Evolutionary conservation across 2,888 invertebrate genomes (phyloP).

Genomic region (Andricus quercusramuli): DNA sequence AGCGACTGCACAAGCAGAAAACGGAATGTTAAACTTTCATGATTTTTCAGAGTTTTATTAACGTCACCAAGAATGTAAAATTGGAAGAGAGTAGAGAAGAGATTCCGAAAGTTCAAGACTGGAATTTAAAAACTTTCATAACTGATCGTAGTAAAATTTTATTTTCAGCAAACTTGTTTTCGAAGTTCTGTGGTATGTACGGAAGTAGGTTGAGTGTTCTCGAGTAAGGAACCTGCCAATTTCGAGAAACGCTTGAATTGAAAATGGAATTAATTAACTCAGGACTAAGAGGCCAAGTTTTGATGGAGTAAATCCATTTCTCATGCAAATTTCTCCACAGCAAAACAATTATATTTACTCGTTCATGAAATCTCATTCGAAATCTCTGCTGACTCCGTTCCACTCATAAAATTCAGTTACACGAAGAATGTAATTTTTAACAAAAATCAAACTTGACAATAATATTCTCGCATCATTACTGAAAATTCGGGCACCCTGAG

Average conservation of each 20-base stretch:
- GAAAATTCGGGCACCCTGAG: slow-evolving; percentile 41
- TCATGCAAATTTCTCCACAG: neutral
- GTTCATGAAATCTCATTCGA: slow-evolving; percentile 10
- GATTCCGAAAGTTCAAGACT: slow-evolving; percentile 32
- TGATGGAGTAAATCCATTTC: slow-evolving; percentile 22
- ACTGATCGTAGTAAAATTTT: neutral
- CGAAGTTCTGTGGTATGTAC: slow-evolving; percentile 1
- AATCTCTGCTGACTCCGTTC: slow-evolving; percentile 33
- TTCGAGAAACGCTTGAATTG: slow-evolving; percentile 31
- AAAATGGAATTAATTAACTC: slow-evolving; percentile 27
- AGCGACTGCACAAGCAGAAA: neutral
- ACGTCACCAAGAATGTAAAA: slow-evolving; percentile 42
- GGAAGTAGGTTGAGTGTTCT: slow-evolving; percentile 28
- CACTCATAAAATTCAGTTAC: slow-evolving; percentile 41
- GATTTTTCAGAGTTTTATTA: slow-evolving; percentile 37
- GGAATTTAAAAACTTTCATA: slow-evolving; percentile 21
- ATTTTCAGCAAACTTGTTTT: slow-evolving; percentile 21
- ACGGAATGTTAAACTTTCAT: neutral
- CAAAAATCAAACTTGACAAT: neutral
- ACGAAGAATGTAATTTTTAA: slow-evolving; percentile 34
- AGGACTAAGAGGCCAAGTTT: slow-evolving; percentile 17
- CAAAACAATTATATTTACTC: slow-evolving; percentile 14
- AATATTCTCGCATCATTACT: slow-evolving; percentile 14
- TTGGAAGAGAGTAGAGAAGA: slow-evolving; percentile 40
- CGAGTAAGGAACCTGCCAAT: slow-evolving; percentile 38